phyloP scores from a whole-genome alignment of 2,797 vertebrate species.

The Alfaro cultratus region DNA sequence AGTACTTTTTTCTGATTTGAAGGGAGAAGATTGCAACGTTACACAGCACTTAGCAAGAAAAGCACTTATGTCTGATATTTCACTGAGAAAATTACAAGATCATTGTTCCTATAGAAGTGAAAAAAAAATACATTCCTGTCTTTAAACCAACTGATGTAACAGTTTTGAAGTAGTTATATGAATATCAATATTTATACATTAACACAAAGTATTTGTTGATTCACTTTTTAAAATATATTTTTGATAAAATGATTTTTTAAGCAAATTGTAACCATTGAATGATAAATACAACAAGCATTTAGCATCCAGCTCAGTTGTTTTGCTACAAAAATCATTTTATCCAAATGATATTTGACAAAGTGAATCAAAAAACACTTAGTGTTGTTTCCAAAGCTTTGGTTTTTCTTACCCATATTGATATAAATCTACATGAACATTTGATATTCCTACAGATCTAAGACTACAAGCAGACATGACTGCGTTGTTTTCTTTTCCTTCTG shows the following conservation, averaged over 20 bases:
- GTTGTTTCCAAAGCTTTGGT: not conserved
- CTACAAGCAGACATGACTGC: not conserved
- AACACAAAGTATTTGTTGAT: not conserved
- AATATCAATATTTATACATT: not conserved
- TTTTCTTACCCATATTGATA: not conserved
- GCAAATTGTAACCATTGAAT: not conserved
- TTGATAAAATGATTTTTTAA: too few species aligned
- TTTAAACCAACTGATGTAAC: not conserved
- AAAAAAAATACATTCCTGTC: constrained; percentile 17
- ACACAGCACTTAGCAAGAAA: constrained; percentile 27
- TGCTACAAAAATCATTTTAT: not conserved
- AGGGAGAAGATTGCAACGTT: constrained; percentile 23
- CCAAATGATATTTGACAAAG: not conserved
- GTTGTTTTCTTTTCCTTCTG: constrained; percentile 20
- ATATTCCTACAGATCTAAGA: too few species aligned
- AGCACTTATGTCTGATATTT: constrained; percentile 40
- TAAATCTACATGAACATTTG: not conserved
- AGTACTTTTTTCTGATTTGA: constrained; percentile 15
- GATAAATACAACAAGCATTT: constrained; percentile 11
- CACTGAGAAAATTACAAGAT: constrained; percentile 14
- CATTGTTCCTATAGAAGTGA: constrained; percentile 29
- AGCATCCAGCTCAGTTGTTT: constrained; percentile 2
- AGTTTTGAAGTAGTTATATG: not conserved
- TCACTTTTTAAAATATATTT: not conserved
- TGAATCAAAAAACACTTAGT: not conserved